Base-by-base conservation (phyloP, 2,113 vertebrate species). In the Charadrius vociferus region DNA sequence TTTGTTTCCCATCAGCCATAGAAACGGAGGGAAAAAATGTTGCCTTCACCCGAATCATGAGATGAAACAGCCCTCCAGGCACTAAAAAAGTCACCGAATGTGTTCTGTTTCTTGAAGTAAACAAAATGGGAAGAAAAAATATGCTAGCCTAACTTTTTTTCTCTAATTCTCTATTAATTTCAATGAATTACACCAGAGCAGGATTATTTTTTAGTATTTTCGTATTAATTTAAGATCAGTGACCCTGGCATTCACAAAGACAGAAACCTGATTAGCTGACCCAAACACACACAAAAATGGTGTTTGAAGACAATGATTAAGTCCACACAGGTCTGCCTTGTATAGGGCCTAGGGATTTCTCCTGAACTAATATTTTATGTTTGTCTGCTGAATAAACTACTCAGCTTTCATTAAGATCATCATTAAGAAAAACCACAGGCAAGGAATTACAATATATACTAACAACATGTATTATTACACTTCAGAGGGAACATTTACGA, bases 351-450 rank as follows among this genome's bases (percentile, higher is more conserved):
- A 52, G 66, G 87, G 26, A 75, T 67, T 85, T 90, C 47, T 92
- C 37, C 34, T 75, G 37, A 90, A 61, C 32, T 63, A 65, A 59
- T 81, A 81, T 73, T 84, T 86, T 26, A 77, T 90, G 21, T 71
- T 90, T 78, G 20, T 84, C 70, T 85, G 43, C 21, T 75, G 78
- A 87, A 56, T 75, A 88, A 90, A 88, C 56, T 68, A 72, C 71
- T 93, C 81, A 16, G 8, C n/a, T 95, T 95, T 82, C 68, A 94
- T 91, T 91, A 95, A 78, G 70, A 65, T 93, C 61, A 94, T 91
- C 47, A 55, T 49, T 78, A 93, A 74, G 80, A 81, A 67, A 89
- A 91, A 73, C 2, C 52, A 56, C 43, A 87, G 66, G 78, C 56
- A 81, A 67, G 70, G 61, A 87, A 89, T 81, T 95, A 84, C 27